Conservation (phyloP, 2,888 invertebrate genomes). For the Gastracanthus pulcherrimus region DNA sequence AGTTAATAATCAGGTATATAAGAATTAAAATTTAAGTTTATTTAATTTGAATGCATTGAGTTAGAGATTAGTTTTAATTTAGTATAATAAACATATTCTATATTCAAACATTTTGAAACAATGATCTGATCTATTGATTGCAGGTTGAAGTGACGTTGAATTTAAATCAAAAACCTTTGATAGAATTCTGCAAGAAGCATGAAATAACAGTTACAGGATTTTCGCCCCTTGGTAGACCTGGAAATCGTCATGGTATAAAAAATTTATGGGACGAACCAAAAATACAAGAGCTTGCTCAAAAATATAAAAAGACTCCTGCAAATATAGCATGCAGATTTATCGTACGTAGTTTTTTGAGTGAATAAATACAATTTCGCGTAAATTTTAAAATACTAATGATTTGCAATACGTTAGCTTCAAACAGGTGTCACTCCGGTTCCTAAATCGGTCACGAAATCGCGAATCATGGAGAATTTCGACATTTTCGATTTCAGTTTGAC, state of each 20-base stretch:
- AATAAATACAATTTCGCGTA: background rate
- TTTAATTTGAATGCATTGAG: no score
- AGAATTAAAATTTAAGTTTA: conserved; percentile 55
- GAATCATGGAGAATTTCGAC: conserved; percentile 82
- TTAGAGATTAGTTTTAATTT: no score
- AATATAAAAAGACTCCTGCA: conserved; percentile 83
- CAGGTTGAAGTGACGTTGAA: conserved; percentile 90
- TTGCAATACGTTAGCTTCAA: conserved; percentile 63
- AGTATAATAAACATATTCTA: background rate
- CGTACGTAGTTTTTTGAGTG: conserved; percentile 72
- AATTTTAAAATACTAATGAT: background rate
- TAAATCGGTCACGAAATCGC: conserved; percentile 81
- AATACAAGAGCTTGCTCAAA: conserved; percentile 82
- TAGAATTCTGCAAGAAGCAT: conserved; percentile 83
- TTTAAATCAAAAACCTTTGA: conserved; percentile 84
- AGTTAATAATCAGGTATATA: conserved; percentile 81
- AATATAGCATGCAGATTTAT: conserved; percentile 85
- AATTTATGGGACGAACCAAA: conserved; percentile 71
- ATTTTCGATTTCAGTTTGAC: conserved; percentile 82
- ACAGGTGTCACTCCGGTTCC: conserved; percentile 81
- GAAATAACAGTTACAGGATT: conserved; percentile 87
- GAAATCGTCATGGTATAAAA: conserved; percentile 75
- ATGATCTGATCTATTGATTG: conserved; percentile 75
- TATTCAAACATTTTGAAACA: background rate
- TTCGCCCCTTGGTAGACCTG: conserved; percentile 89